Conservation (phyloP, 2,113 vertebrate species). For the Otocyon megalotis region DNA sequence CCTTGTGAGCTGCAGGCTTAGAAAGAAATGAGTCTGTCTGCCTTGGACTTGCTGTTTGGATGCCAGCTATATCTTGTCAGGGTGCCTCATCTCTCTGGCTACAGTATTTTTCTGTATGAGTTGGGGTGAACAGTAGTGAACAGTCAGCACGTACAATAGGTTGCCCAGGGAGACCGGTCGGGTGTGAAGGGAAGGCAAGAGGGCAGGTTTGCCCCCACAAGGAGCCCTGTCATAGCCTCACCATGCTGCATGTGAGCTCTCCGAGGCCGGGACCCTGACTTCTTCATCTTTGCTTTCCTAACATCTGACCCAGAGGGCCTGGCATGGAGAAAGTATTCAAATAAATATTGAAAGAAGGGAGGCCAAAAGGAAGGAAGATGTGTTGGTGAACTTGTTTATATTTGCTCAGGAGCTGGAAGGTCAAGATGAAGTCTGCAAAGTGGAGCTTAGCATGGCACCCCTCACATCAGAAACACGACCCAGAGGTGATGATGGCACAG, state of each 20-base stretch:
- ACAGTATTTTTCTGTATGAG: not conserved
- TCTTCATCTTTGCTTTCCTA: not conserved
- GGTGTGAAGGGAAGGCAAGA: not conserved
- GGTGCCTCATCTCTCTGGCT: not conserved
- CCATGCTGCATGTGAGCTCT: not conserved
- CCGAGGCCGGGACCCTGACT: not conserved
- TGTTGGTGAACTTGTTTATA: not conserved
- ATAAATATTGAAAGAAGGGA: not conserved
- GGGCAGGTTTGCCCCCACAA: not conserved
- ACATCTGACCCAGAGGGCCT: not conserved
- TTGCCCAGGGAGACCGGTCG: not conserved
- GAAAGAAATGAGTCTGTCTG: not conserved
- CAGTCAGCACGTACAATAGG: not conserved
- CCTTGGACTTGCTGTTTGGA: not conserved
- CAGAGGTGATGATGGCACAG: accelerated
- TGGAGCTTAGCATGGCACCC: not conserved
- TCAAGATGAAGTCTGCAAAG: not conserved
- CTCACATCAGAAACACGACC: not conserved
- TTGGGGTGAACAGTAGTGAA: not conserved
- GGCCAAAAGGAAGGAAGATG: too few relatives aligned
- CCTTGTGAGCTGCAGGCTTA: not conserved
- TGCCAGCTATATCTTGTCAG: not conserved
- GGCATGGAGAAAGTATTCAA: not conserved
- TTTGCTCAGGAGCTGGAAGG: not conserved
- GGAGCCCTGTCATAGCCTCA: not conserved